Evolutionary conservation across 2,797 vertebrate genomes (phyloP), one percentile per base, ranked within the genome.

Genomic region (Arrhamphus sclerolepis): DNA sequence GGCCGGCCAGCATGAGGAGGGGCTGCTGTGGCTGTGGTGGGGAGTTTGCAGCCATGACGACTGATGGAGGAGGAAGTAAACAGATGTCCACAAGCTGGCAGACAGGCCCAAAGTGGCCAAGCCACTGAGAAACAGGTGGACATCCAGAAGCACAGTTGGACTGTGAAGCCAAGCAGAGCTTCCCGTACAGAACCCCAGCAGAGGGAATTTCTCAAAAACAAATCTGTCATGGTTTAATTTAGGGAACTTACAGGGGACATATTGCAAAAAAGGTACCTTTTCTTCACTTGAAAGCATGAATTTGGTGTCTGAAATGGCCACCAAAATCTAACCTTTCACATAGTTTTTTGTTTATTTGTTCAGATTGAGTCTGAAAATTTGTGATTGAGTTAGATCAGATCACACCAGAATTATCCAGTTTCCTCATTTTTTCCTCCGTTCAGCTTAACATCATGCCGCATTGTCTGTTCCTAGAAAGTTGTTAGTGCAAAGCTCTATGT

Each of bases 41-140:
- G 68, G 74, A 31, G 22, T 19, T 68, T 72, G 85, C 70, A 74
- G 67, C 82, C 87, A 91, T 91, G 88, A 70, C 74, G 62, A 91
- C 87, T 70, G 87, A 78, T 84, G 75, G 72, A 85, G 75, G 70
- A 89, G 84, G 87, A 91, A 83, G 87, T 88, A 91, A 91, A 91
- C 90, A 91, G 89, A 90, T 90, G 90, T 90, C 88, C 81, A 84
- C 90, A 89, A 85, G 87, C 89, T 90, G 87, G 86, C 87, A 86
- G 81, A 70, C 78, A 69, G 82, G 65, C 78, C 69, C 61, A 41
- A 77, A 85, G 81, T 64, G 86, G 78, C 50, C 62, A 17, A 51
- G 72, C 59, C 64, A 34, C 62, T 46, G 78, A 82, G 78, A 78
- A 87, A 84, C 86, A 89, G 87, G 83, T 88, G 89, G 85, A 70